Evolutionary conservation across 2,113 vertebrate genomes (phyloP).

Genomic region (Austrofundulus limnaeus): DNA sequence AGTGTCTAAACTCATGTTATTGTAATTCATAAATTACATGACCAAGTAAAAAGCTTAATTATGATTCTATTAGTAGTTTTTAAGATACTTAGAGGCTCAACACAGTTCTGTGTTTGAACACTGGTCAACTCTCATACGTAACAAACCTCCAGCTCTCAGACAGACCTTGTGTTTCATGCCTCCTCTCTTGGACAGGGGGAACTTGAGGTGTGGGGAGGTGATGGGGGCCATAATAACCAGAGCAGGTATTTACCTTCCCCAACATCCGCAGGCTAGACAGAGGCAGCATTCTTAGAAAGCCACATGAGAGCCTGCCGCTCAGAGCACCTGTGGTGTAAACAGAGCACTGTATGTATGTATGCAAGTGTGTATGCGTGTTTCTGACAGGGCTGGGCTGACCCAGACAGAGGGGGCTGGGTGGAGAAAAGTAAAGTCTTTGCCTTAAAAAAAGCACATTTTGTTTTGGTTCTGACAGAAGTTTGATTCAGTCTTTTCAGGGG

Average conservation of each 20-base stretch:
- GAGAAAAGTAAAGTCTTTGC: background rate
- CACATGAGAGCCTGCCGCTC: constrained; percentile 26
- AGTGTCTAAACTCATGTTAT: no score
- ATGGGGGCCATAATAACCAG: constrained; percentile 11
- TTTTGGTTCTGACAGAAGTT: constrained; percentile 37
- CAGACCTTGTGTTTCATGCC: constrained; percentile 22
- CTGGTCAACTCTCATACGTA: background rate
- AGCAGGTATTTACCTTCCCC: constrained; percentile 34
- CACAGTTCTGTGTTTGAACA: constrained; percentile 23
- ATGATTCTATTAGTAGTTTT: no score
- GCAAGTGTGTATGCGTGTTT: constrained; percentile 13
- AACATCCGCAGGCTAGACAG: constrained; percentile 26
- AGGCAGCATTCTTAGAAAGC: constrained; percentile 40
- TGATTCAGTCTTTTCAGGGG: constrained; percentile 26
- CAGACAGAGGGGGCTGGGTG: constrained; percentile 3
- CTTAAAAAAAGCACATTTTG: constrained; percentile 53
- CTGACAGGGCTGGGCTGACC: background rate
- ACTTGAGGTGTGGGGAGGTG: background rate
- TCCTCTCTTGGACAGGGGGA: background rate
- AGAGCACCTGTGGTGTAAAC: constrained; percentile 4
- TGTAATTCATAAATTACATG: no score
- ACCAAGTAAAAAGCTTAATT: background rate
- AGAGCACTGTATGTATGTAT: constrained; percentile 2
- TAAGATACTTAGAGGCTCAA: no score
- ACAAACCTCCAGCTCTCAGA: constrained; percentile 8